A percentile compares a stretch with the other conserved stretches of the same genome.
Evolutionary conservation across 2,888 invertebrate genomes (phyloP).

Genomic region (Hydriomena furcata): DNA sequence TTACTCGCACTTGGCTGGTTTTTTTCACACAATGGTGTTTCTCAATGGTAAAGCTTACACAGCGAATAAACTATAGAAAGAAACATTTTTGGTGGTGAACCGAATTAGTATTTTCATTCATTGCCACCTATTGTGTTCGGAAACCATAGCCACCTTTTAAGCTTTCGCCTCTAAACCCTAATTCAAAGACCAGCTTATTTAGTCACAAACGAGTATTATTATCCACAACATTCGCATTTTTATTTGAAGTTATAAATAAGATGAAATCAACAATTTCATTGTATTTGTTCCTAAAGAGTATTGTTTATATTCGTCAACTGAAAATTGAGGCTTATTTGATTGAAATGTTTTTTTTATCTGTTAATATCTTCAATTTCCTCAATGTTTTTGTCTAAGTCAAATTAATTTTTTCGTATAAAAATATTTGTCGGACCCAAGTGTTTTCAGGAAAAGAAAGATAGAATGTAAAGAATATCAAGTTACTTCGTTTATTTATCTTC

Average conservation of each 20-base stretch:
- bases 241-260: slow-evolving; percentile 9
- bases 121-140: too few species aligned
- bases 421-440: neutral
- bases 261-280: slow-evolving; percentile 6
- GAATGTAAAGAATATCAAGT: neutral
- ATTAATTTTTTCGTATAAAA: neutral
- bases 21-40: too few species aligned
- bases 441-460: neutral
- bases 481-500: slow-evolving; percentile 11
- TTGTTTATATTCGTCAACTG: slow-evolving; percentile 1
- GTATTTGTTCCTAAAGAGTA: neutral
- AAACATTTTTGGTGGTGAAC: too few species aligned
- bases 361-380: neutral
- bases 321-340: neutral
- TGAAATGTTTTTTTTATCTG: slow-evolving; percentile 4
- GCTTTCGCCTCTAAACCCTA: slow-evolving; percentile 7
- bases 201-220: neutral
- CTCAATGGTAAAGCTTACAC: neutral
- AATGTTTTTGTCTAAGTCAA: neutral
- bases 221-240: neutral
- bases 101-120: too few species aligned
- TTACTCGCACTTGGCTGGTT: too few species aligned
- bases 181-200: slow-evolving; percentile 2
- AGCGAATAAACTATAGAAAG: slow-evolving; percentile 1
- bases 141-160: slow-evolving; percentile 13